Base-by-base conservation (phyloP, 2,797 vertebrate species). In the Crenuchus spilurus region DNA sequence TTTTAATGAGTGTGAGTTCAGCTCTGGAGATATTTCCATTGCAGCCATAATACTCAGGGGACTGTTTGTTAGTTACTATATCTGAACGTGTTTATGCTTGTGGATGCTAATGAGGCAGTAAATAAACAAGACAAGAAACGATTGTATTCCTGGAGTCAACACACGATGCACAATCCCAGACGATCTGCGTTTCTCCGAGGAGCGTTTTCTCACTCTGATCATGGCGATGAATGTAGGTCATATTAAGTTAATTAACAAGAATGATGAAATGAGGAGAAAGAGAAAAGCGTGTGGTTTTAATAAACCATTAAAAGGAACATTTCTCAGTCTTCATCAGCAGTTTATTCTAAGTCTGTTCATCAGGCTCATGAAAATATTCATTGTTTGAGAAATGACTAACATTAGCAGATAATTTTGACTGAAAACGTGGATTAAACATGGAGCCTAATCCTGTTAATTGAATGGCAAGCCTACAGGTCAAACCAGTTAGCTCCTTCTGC, bases 211-310 rank as follows among this genome's bases (percentile, higher is more conserved):
- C 73, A 37, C 76, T 76, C 75, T 80, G 67, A 80, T 86, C 74
- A 70, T 58, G 68, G 51, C 73, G 58, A 82, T 73, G 79, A 80
- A 88, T 88, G 82, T 82, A 83, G 86, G 87, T 90, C 88, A 89
- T 91, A 90, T 87, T 82, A 86, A 78, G 69, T 87, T 91, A 85
- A 90, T 92, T 90, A 88, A 85, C 68, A 72, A 84, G 82, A 87
- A 87, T 94, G 90, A 94, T 93, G 93, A 93, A 94, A 94, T 81
- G 51, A 55, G 80, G 77, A 87, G 91, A 92, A 93, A 93, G 86
- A 86, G 63, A 88, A 88, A 78, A 80, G 78, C 78, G 75, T 84
- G 88, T 64, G 5, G 86, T 87, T 84, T 89, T 88, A 89, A 89
- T 89, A 88, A 90, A 88, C 83, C 84, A 85, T 85, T 75, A 82